These are phyloP conservation scores for Carpatolechia fugitivella DNA, from an alignment of 2,888 invertebrate genomes.

Conservation along the genomic window DNA sequence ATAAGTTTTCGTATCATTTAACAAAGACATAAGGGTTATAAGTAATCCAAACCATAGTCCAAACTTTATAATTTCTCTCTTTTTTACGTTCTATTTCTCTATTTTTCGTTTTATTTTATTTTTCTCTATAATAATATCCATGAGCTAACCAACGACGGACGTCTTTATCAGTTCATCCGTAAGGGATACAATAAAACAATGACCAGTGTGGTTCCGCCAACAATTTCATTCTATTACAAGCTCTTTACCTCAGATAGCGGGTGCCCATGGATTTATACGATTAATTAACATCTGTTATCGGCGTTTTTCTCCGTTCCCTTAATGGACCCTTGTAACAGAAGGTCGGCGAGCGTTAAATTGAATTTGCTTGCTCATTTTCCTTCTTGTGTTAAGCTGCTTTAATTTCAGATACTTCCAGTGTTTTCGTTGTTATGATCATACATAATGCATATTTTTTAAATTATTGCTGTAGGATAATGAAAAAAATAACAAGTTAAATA, in stretches of 20 bases:
- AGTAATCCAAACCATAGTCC: too few species aligned
- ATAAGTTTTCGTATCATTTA: too few species aligned
- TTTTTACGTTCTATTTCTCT: too few species aligned
- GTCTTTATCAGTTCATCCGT: background rate
- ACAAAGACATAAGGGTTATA: too few species aligned
- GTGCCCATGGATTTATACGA: constrained; percentile 58
- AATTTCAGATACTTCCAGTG: constrained; percentile 20
- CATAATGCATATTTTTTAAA: too few species aligned
- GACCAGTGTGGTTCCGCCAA: constrained; percentile 21
- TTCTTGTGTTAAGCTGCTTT: constrained; percentile 31
- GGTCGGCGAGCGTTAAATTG: constrained; percentile 60
- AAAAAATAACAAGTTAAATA: too few species aligned
- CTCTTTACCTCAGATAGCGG: constrained; percentile 32
- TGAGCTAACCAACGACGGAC: background rate
- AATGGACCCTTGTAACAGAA: constrained; percentile 54
- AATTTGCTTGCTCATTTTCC: constrained; percentile 47
- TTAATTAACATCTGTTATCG: constrained; percentile 73
- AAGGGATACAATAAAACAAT: constrained; percentile 7
- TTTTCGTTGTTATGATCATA: constrained; percentile 1
- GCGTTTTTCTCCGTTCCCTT: constrained; percentile 63
- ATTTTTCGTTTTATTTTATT: too few species aligned
- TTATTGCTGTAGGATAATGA: too few species aligned
- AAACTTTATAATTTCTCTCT: too few species aligned
- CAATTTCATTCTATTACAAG: constrained; percentile 39
- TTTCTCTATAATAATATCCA: too few species aligned